These are phyloP conservation scores for Ophiothrix spiculata DNA, from an alignment of 35 echinoderm and acorn worm species.

Conservation along the genomic window DNA sequence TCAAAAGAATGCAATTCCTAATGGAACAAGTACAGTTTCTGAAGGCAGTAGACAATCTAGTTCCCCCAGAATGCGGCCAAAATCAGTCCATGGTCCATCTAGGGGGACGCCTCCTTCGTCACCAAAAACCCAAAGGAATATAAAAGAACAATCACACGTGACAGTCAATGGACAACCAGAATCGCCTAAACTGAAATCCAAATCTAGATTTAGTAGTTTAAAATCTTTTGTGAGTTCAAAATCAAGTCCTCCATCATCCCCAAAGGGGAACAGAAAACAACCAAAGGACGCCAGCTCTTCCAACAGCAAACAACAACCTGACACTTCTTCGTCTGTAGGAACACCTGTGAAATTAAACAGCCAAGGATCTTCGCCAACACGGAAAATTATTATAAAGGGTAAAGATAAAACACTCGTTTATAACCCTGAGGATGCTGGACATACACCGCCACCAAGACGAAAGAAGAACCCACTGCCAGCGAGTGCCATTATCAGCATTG, in stretches of 20 bases:
- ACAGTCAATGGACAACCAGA: neutral
- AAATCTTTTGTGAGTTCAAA: neutral
- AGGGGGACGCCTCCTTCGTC: neutral
- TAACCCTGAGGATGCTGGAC: neutral
- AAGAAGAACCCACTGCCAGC: constrained; percentile 1
- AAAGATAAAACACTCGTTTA: neutral
- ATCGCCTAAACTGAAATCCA: neutral
- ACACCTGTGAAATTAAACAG: too few relatives aligned
- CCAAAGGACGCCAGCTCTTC: too few relatives aligned
- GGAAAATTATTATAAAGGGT: too few relatives aligned
- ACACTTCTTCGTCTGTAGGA: too few relatives aligned
- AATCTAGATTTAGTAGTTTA: neutral
- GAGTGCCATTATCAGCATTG: neutral
- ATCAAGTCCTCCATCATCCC: neutral
- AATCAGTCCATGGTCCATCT: neutral
- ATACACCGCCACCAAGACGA: neutral
- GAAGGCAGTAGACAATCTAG: neutral
- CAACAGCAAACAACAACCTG: too few relatives aligned
- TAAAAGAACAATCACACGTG: neutral
- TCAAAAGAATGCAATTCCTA: neutral
- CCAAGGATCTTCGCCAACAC: too few relatives aligned
- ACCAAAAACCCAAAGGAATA: neutral
- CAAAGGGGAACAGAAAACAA: too few relatives aligned
- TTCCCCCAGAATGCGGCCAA: neutral
- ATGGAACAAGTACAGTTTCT: neutral